These are phyloP conservation scores for Latrodectus elegans DNA, from an alignment of 2,888 invertebrate species.

Conservation along the genomic window DNA sequence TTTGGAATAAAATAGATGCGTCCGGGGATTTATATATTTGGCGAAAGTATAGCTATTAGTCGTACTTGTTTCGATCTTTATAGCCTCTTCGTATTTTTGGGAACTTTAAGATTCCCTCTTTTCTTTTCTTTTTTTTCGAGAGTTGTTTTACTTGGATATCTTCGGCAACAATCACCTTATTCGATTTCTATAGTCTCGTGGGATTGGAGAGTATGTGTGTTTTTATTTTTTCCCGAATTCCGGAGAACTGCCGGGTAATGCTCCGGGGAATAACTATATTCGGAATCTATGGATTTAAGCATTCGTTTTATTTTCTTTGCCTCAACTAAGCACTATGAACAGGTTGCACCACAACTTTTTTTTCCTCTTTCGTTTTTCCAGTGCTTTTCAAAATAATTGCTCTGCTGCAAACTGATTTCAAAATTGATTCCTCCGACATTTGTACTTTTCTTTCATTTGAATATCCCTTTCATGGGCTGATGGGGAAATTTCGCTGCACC, in stretches of 20 bases:
- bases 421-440: conserved; percentile 4
- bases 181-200: conserved; percentile 57
- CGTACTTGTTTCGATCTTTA: conserved; percentile 59
- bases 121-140: conserved; percentile 44
- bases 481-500: not conserved
- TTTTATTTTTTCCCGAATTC: conserved; percentile 46
- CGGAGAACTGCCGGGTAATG: conserved; percentile 46
- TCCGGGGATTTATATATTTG: conserved; percentile 60
- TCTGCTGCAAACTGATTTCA: conserved; percentile 17
- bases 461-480: not conserved
- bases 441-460: conserved; percentile 4
- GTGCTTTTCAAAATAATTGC: conserved; percentile 41
- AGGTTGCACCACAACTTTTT: not conserved
- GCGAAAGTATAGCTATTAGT: conserved; percentile 58
- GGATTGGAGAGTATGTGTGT: conserved; percentile 27
- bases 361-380: not conserved
- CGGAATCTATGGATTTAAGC: conserved; percentile 56
- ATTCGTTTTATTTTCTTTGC: conserved; percentile 44
- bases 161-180: conserved; percentile 61
- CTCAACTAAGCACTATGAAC: not conserved
- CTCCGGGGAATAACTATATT: conserved; percentile 50
- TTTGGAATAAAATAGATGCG: conserved; percentile 49
- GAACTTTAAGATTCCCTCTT: conserved; percentile 47
- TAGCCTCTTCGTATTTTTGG: conserved; percentile 33
- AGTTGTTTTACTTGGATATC: conserved; percentile 44